phyloP scores from a whole-genome alignment of 1,140 invertebrate species.

The Penaeus chinensis region DNA sequence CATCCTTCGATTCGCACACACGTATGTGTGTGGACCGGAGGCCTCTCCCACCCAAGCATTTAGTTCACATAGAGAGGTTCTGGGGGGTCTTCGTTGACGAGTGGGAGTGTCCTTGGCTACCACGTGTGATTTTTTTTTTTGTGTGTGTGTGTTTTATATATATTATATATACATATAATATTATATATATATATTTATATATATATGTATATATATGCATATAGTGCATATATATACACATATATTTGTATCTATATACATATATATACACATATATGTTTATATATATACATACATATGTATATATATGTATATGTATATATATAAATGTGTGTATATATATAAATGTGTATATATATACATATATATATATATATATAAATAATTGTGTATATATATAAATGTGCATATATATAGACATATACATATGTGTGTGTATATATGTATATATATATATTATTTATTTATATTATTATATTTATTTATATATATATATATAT shows the following conservation, averaged over 20 bases:
- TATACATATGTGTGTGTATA: constrained; percentile 2
- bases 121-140: too few species aligned
- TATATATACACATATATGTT: constrained; percentile 6
- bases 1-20: too few species aligned
- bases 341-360: background rate
- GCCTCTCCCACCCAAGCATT: too few species aligned
- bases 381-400: background rate
- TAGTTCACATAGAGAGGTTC: too few species aligned
- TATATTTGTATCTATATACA: background rate
- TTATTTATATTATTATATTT: background rate
- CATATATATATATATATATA: constrained; percentile 23
- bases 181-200: constrained; percentile 4
- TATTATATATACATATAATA: too few species aligned
- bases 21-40: too few species aligned
- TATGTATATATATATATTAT: background rate
- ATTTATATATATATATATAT: background rate
- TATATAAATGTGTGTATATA: background rate
- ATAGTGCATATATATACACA: constrained; percentile 1
- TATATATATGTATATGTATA: constrained; percentile 12
- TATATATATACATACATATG: constrained; percentile 15
- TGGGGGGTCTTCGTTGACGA: too few species aligned
- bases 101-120: too few species aligned
- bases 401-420: background rate
- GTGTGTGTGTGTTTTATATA: too few species aligned
- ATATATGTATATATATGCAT: constrained; percentile 19